phyloP scores from a whole-genome alignment of 2,888 invertebrate species.

The Pandemis cinnamomeana region DNA sequence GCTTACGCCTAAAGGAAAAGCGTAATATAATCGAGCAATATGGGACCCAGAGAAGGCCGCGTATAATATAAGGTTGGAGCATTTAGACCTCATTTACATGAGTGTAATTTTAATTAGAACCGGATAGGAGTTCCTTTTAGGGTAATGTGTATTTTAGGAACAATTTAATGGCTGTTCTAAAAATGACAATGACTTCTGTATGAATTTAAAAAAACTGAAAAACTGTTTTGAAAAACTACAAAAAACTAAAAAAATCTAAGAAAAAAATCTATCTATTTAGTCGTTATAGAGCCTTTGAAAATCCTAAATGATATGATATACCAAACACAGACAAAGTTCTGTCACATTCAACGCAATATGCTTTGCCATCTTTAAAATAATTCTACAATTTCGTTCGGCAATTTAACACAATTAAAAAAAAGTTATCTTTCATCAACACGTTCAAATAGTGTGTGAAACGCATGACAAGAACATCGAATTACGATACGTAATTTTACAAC shows the following conservation, averaged over 20 bases:
- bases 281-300: no score
- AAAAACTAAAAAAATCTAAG: no score
- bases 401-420: not conserved
- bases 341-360: no score
- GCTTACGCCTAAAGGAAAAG: not conserved
- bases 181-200: not conserved
- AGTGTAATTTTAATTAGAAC: constrained; percentile 33
- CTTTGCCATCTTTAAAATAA: no score
- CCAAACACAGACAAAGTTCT: no score
- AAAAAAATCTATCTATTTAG: no score
- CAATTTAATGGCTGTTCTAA: not conserved
- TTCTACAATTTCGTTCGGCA: not conserved
- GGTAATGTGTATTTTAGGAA: constrained; percentile 1
- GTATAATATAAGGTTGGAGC: constrained; percentile 26
- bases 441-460: not conserved
- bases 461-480: constrained; percentile 16
- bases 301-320: no score
- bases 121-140: constrained; percentile 9
- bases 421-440: not conserved
- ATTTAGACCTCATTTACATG: constrained; percentile 35
- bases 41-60: not conserved
- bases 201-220: no score
- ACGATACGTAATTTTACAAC: constrained; percentile 17
- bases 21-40: not conserved
- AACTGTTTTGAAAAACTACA: no score